These are phyloP conservation scores for Liolophura sinensis DNA, from an alignment of 1,140 invertebrate genomes.

Conservation along the genomic window DNA sequence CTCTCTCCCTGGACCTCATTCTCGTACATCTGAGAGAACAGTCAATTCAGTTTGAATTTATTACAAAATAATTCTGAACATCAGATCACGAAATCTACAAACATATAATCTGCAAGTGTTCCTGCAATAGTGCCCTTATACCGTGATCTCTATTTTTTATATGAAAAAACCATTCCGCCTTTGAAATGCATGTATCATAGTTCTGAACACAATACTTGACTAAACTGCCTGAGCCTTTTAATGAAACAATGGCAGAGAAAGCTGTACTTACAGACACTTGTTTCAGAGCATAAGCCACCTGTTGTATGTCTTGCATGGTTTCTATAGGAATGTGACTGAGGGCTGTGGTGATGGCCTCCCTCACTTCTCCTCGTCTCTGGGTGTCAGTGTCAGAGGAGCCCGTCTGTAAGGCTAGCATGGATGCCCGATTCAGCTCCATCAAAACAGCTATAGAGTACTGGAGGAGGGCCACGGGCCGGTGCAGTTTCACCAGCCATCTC, in stretches of 20 bases:
- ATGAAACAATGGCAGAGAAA: not conserved
- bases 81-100: no score
- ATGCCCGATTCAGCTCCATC: constrained; percentile 37
- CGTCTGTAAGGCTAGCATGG: constrained; percentile 13
- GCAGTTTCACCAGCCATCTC: constrained; percentile 27
- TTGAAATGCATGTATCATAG: no score
- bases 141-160: no score
- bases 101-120: no score
- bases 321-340: constrained; percentile 26
- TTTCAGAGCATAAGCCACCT: constrained; percentile 34
- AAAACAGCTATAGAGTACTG: constrained; percentile 38
- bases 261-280: constrained; percentile 36
- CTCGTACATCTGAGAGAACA: constrained; percentile 24
- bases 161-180: no score
- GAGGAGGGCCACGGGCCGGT: constrained; percentile 32
- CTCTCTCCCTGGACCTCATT: constrained; percentile 30
- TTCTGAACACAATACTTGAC: no score
- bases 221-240: no score
- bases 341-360: constrained; percentile 31
- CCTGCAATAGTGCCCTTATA: no score
- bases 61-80: no score
- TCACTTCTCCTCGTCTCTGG: constrained; percentile 22
- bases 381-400: constrained; percentile 2
- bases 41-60: no score
- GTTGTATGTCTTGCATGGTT: constrained; percentile 24